These are phyloP conservation scores for Pardalotus punctatus DNA, from an alignment of 2,113 vertebrate species.

Conservation along the genomic window DNA sequence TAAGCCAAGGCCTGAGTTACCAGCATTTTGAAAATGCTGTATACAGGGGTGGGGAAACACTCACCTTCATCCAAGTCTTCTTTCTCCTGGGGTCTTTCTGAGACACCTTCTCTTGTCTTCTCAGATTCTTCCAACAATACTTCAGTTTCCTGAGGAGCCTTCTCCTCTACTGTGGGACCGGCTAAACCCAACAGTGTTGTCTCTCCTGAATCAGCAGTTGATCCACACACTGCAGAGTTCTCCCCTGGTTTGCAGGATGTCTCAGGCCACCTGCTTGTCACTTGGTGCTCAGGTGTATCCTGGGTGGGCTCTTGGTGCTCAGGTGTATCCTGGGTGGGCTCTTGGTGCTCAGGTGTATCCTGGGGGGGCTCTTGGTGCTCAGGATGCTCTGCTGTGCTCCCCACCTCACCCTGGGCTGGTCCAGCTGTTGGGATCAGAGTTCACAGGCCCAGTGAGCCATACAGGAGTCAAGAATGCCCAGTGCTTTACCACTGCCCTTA, in stretches of 20 bases:
- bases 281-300: not conserved
- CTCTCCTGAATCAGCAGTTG: not conserved
- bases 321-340: not conserved
- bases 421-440: conserved; percentile 14
- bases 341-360: not conserved
- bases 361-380: not conserved
- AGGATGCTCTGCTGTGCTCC: not conserved
- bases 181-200: not conserved
- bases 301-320: not conserved
- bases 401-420: not conserved
- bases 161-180: not conserved
- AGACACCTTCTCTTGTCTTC: not conserved
- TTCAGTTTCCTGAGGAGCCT: not conserved
- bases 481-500: not conserved
- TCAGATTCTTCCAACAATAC: not conserved
- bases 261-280: not conserved
- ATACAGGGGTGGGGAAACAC: not conserved
- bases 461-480: not conserved
- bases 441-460: not conserved
- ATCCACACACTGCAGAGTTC: not conserved
- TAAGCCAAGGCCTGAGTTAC: not conserved
- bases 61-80: not conserved
- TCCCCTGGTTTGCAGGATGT: not conserved
- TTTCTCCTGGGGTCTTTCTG: not conserved
- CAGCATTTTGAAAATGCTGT: not conserved